Percentiles rank a stretch among this genome's conserved stretches.
Conservation (phyloP, 2,888 invertebrate species). For the Drosophila sordidula region DNA sequence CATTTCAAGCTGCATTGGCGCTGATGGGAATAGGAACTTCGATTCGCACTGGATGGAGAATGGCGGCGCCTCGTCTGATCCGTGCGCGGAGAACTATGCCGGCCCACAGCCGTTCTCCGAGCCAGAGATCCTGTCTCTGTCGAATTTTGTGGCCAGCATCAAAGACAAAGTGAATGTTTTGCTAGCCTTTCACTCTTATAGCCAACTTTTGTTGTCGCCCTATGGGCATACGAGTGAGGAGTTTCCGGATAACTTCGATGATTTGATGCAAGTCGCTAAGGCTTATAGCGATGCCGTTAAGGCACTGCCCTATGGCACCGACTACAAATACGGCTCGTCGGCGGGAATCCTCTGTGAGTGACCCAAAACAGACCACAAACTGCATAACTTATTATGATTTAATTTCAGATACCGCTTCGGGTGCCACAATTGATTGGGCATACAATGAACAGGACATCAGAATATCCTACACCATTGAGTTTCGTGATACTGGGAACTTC, state of each 20-base stretch:
- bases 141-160: constrained; percentile 85
- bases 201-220: constrained; percentile 87
- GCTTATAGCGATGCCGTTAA: constrained; percentile 86
- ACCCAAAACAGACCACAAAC: too few relatives aligned
- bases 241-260: constrained; percentile 85
- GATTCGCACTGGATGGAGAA: constrained; percentile 78
- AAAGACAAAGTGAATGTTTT: constrained; percentile 85
- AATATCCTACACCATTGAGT: constrained; percentile 85
- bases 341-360: constrained; percentile 86
- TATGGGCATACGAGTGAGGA: constrained; percentile 86
- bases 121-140: constrained; percentile 85
- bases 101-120: constrained; percentile 87
- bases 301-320: constrained; percentile 85
- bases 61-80: constrained; percentile 85
- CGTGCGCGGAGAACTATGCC: constrained; percentile 84
- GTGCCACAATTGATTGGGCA: constrained; percentile 86
- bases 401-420: constrained; percentile 82
- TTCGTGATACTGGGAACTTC: constrained; percentile 88
- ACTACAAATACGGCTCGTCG: constrained; percentile 86
- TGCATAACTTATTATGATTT: background rate
- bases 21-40: constrained; percentile 81
- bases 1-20: constrained; percentile 75
- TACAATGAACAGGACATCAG: constrained; percentile 86
- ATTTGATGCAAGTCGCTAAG: constrained; percentile 85
- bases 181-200: constrained; percentile 88